Percentiles rank a stretch among this genome's conserved stretches.
Evolutionary conservation across 64 coral and sea anemone species (phyloP).

Genomic region (Pocillopora verrucosa): DNA sequence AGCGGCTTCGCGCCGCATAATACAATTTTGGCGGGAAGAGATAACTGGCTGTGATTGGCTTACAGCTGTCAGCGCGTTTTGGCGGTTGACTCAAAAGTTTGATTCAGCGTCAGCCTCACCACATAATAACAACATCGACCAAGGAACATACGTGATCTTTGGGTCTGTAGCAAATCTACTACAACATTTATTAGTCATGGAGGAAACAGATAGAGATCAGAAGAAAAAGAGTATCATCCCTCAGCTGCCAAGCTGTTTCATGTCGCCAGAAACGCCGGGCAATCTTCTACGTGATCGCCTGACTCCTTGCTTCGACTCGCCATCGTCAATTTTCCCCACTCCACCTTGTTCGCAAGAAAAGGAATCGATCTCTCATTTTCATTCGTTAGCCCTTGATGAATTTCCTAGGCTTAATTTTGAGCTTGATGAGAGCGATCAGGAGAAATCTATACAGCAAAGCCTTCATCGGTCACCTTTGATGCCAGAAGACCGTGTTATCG

Average conservation of each 20-base stretch:
- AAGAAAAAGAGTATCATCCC: neutral
- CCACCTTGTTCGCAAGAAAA: constrained; percentile 57
- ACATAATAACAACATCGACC: neutral
- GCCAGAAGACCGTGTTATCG: constrained; percentile 25
- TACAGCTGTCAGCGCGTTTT: neutral
- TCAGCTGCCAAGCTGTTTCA: constrained; percentile 44
- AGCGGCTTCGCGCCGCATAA: neutral
- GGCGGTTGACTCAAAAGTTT: constrained; percentile 54
- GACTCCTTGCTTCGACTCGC: constrained; percentile 10
- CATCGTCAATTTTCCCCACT: constrained; percentile 51
- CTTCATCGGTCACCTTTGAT: constrained; percentile 32
- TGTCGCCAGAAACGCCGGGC: constrained; percentile 47
- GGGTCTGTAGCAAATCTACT: neutral
- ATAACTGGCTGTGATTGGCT: constrained; percentile 47
- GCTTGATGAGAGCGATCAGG: constrained; percentile 39
- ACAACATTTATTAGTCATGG: neutral
- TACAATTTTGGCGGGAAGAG: constrained; percentile 32
- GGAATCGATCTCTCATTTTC: neutral
- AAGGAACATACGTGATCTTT: neutral
- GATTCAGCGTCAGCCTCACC: neutral
- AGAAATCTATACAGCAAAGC: neutral
- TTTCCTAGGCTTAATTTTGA: constrained; percentile 56
- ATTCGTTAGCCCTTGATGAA: neutral
- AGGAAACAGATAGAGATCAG: neutral
- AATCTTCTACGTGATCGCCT: constrained; percentile 35